These are phyloP conservation scores for Hystrix brachyura DNA, from an alignment of 2,113 vertebrate genomes.

Conservation along the genomic window DNA sequence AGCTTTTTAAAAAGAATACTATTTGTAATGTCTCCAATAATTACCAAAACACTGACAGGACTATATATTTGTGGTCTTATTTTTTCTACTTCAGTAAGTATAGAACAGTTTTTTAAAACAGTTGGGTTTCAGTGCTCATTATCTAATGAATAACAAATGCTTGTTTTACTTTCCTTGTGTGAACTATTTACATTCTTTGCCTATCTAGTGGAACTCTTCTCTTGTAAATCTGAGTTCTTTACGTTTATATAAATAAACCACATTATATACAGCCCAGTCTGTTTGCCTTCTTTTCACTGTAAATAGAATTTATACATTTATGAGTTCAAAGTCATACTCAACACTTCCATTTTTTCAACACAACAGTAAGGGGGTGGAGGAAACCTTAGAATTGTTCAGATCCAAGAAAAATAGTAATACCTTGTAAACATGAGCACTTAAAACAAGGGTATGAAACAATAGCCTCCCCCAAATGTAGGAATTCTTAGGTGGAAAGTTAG, in stretches of 20 bases:
- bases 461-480: background rate
- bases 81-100: constrained; percentile 7
- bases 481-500: constrained; percentile 35
- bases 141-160: constrained; percentile 22
- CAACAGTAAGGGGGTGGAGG: constrained; percentile 36
- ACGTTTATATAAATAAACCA: background rate
- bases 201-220: background rate
- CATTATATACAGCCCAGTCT: background rate
- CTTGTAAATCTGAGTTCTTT: constrained; percentile 18
- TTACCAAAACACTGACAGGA: constrained; percentile 39
- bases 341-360: constrained; percentile 30
- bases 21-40: background rate
- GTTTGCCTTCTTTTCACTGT: background rate
- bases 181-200: background rate
- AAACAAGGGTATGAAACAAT: background rate
- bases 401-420: background rate
- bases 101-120: constrained; percentile 8
- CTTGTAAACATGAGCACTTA: constrained; percentile 40
- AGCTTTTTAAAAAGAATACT: constrained; percentile 11
- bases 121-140: constrained; percentile 20
- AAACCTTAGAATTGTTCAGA: constrained; percentile 45
- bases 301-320: constrained; percentile 56
- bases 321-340: constrained; percentile 13
- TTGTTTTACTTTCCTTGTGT: constrained; percentile 47
- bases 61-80: background rate